Evolutionary conservation across 2,113 vertebrate species (phyloP).

Genomic region (Theristicus caerulescens): DNA sequence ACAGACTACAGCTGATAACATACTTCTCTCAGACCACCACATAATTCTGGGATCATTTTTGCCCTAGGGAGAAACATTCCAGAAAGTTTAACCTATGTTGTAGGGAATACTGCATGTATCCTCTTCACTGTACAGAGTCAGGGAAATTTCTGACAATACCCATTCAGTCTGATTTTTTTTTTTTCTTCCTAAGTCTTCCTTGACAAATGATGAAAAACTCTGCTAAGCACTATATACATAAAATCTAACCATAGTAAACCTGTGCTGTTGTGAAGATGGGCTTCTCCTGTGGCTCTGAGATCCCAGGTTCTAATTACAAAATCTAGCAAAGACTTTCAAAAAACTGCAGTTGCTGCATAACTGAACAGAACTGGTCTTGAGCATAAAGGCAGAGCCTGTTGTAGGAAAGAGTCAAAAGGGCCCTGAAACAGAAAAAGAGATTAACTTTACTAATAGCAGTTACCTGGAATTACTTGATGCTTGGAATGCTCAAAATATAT

Average conservation of each 20-base stretch:
- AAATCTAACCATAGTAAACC: background rate
- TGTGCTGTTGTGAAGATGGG: background rate
- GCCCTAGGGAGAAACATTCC: background rate
- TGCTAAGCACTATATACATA: background rate
- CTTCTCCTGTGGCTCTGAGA: background rate
- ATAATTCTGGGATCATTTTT: background rate
- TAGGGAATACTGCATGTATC: background rate
- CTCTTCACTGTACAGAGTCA: background rate
- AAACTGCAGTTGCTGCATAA: background rate
- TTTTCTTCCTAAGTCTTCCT: background rate
- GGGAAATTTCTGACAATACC: background rate
- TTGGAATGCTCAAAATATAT: background rate
- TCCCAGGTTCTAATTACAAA: background rate
- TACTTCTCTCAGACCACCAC: background rate
- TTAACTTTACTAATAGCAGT: background rate
- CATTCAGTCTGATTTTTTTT: background rate
- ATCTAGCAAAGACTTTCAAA: background rate
- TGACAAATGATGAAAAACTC: background rate
- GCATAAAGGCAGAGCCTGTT: background rate
- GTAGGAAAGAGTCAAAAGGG: background rate
- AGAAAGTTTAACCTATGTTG: fast-evolving
- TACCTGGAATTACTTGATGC: background rate
- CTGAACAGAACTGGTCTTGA: background rate
- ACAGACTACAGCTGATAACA: fast-evolving
- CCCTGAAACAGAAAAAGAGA: background rate